Evolutionary conservation across 2,797 vertebrate genomes (phyloP), one percentile per base, ranked within the genome.

Genomic region (Siniperca scherzeri): DNA sequence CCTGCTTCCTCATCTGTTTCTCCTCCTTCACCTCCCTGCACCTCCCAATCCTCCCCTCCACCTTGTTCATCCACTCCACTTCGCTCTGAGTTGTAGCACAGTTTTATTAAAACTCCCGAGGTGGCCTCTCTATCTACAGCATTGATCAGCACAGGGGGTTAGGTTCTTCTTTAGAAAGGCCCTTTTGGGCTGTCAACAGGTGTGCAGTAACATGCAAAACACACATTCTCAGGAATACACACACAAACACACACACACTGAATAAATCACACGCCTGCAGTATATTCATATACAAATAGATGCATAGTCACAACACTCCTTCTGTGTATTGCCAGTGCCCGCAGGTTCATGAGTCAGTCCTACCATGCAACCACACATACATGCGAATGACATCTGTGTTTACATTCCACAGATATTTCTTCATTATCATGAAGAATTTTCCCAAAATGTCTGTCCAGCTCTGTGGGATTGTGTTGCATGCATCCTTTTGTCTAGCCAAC

Each of bases 51-150:
- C 52, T 66, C 80, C 76, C 60, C 74, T 78, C 87, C 84, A 76
- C 69, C 80, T 70, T 71, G 69, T 92, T 88, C 89, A 86, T 88
- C 69, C 50, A 30, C 84, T 90, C 87, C 57, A 78, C 77, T 88
- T 91, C 46, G 42, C 84, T 75, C 64, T 50, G 65, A 87, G 88
- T 86, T 79, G 81, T 84, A 87, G 74, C 80, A 36, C 76, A 64
- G 27, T 91, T 89, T 94, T 93, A 94, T 94, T 95, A 93, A 93
- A 94, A 91, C 93, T 92, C 81, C 84, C 90, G 92, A 89, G 92
- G 93, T 94, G 93, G 92, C 90, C 93, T 86, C 76, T 67, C 73
- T 93, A 93, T 95, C 93, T 91, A 13, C 69, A 38, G 71, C 78
- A 82, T 70, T 84, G 91, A 94, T 94, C 91, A 87, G 81, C 46